Conservation (phyloP, 2,888 invertebrate genomes). For the Charanyca ferruginea region DNA sequence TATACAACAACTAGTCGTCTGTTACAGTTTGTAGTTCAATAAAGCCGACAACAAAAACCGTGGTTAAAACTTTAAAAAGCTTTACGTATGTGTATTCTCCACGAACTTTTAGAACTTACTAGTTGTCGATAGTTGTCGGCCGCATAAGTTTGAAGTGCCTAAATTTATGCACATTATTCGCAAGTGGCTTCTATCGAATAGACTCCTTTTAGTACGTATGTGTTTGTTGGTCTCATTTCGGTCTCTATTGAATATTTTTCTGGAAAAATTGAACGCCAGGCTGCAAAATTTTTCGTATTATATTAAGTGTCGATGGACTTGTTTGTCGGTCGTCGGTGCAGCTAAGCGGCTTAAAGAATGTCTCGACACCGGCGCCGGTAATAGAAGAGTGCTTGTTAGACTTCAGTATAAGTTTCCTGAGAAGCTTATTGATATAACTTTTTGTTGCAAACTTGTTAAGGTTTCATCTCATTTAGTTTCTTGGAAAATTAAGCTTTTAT, state of each 20-base stretch:
- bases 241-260: conserved; percentile 43
- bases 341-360: conserved; percentile 37
- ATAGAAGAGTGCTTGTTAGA: conserved; percentile 43
- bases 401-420: conserved; percentile 37
- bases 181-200: conserved; percentile 56
- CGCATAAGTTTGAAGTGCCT: conserved; percentile 64
- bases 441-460: conserved; percentile 18
- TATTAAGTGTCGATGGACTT: conserved; percentile 25
- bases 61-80: conserved; percentile 63
- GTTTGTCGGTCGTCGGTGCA: conserved; percentile 19
- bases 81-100: conserved; percentile 63
- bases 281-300: conserved; percentile 30
- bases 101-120: conserved; percentile 48
- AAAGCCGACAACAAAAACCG: conserved; percentile 39
- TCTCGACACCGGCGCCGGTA: conserved; percentile 24
- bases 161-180: conserved; percentile 70
- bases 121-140: conserved; percentile 48
- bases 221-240: conserved; percentile 45
- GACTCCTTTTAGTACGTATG: conserved; percentile 26
- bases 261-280: conserved; percentile 14
- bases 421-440: conserved; percentile 20
- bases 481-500: neutral
- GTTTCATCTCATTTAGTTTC: conserved; percentile 8
- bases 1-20: conserved; percentile 26
- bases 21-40: conserved; percentile 39